phyloP scores from a whole-genome alignment of 1,140 invertebrate genomes.

The Coptotermes formosanus region DNA sequence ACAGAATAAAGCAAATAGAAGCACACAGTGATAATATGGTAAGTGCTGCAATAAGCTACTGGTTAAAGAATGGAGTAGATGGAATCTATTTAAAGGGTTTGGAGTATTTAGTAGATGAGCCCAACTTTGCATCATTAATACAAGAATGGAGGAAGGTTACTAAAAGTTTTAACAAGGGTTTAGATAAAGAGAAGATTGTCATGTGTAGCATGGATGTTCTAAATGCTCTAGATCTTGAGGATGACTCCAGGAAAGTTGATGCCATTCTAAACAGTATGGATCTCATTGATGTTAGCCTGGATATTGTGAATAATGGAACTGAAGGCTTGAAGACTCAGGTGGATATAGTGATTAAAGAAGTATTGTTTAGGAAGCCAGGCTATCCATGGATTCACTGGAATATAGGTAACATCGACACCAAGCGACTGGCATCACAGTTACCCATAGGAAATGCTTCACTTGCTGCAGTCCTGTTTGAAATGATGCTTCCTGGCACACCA shows the following conservation, averaged over 20 bases:
- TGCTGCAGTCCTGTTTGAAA: conserved; percentile 63
- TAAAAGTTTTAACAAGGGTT: conserved; percentile 25
- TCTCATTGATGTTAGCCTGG: conserved; percentile 66
- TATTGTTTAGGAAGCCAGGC: conserved; percentile 58
- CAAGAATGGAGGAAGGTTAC: conserved; percentile 60
- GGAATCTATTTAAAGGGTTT: conserved; percentile 79
- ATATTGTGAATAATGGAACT: conserved; percentile 56
- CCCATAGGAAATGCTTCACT: conserved; percentile 57
- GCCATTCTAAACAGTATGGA: conserved; percentile 63
- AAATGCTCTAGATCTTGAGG: conserved; percentile 46
- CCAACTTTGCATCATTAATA: conserved; percentile 52
- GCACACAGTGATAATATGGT: not conserved
- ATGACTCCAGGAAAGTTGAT: conserved; percentile 43
- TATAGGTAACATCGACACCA: conserved; percentile 59
- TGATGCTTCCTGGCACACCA: conserved; percentile 75
- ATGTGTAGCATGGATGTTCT: conserved; percentile 63
- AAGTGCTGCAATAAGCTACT: conserved; percentile 47
- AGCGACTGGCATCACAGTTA: conserved; percentile 56
- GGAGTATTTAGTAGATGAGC: conserved; percentile 51
- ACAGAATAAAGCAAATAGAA: not conserved
- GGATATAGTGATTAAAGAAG: conserved; percentile 53
- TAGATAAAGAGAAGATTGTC: conserved; percentile 57
- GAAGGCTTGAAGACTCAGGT: conserved; percentile 56
- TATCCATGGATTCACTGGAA: conserved; percentile 78
- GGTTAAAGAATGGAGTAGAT: conserved; percentile 66